Percentiles rank a stretch among this genome's conserved stretches.
These are phyloP conservation scores for Agonum fuliginosum DNA, from an alignment of 2,888 invertebrate genomes.

Conservation along the genomic window DNA sequence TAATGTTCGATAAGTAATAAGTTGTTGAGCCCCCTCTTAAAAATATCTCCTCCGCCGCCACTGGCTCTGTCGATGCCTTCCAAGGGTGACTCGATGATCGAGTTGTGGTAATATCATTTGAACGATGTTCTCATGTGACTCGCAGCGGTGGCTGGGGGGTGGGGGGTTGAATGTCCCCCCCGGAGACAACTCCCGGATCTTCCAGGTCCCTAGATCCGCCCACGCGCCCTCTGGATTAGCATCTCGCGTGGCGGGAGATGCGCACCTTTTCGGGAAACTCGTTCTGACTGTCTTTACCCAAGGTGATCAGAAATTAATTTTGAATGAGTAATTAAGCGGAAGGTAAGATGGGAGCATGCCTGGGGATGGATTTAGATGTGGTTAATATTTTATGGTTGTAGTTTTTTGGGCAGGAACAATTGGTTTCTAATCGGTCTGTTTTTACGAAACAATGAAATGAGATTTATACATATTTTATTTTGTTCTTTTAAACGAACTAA, in stretches of 20 bases:
- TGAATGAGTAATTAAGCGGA: too few relatives aligned
- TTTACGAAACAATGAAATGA: too few relatives aligned
- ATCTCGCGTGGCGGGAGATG: conserved; percentile 29
- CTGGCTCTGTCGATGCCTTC: not conserved
- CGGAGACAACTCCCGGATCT: not conserved
- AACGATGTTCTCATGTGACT: conserved; percentile 60
- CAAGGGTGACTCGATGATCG: conserved; percentile 58
- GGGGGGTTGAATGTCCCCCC: not conserved
- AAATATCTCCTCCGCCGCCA: not conserved
- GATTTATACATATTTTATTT: too few relatives aligned
- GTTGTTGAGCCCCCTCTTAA: not conserved
- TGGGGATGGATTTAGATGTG: too few relatives aligned
- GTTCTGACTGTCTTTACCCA: conserved; percentile 24
- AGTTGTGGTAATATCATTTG: conserved; percentile 73
- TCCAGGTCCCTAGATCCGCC: conserved; percentile 4
- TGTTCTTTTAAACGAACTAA: too few relatives aligned
- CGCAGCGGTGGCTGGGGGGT: conserved; percentile 16
- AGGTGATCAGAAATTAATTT: too few relatives aligned
- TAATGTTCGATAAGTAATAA: not conserved
- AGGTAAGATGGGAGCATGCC: too few relatives aligned
- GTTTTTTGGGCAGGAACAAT: too few relatives aligned
- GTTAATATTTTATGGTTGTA: too few relatives aligned
- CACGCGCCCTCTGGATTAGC: conserved; percentile 23
- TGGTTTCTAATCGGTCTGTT: too few relatives aligned
- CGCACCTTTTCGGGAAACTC: conserved; percentile 9